phyloP scores from a whole-genome alignment of 2,113 vertebrate species.

The Pteruthius melanotis region DNA sequence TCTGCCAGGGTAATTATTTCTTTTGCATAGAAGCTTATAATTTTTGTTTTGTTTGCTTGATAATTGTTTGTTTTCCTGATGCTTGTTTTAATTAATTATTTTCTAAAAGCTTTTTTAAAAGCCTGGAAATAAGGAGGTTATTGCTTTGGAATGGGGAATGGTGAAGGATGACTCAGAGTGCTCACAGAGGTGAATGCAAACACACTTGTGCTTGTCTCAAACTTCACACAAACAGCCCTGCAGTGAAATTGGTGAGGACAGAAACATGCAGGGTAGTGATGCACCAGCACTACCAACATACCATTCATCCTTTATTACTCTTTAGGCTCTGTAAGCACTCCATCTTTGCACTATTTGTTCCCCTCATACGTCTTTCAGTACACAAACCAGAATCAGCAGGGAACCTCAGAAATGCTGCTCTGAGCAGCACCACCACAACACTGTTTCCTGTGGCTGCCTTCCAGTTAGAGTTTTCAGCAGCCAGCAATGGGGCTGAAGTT shows the following conservation, averaged over 20 bases:
- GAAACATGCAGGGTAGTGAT: accelerated
- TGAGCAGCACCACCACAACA: too few relatives aligned
- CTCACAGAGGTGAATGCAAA: neutral
- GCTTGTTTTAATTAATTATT: neutral
- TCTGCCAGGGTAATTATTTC: neutral
- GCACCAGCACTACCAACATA: neutral
- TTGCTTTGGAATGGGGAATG: neutral
- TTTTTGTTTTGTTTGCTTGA: neutral
- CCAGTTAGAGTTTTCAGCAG: neutral
- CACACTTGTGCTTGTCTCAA: neutral
- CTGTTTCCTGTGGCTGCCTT: neutral
- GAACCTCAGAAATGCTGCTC: neutral
- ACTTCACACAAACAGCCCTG: neutral
- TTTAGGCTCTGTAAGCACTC: neutral
- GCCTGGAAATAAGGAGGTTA: neutral
- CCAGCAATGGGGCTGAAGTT: neutral
- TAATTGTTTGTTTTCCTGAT: neutral
- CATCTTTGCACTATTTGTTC: neutral
- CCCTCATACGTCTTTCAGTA: neutral
- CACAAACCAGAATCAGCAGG: neutral
- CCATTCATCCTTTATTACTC: neutral
- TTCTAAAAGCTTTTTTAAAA: neutral
- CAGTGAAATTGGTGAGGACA: neutral
- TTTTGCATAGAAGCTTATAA: neutral
- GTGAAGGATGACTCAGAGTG: neutral